Percentiles rank a stretch among this genome's conserved stretches.
phyloP scores from a whole-genome alignment of 2,797 vertebrate species.

The Kryptopterus vitreolus region DNA sequence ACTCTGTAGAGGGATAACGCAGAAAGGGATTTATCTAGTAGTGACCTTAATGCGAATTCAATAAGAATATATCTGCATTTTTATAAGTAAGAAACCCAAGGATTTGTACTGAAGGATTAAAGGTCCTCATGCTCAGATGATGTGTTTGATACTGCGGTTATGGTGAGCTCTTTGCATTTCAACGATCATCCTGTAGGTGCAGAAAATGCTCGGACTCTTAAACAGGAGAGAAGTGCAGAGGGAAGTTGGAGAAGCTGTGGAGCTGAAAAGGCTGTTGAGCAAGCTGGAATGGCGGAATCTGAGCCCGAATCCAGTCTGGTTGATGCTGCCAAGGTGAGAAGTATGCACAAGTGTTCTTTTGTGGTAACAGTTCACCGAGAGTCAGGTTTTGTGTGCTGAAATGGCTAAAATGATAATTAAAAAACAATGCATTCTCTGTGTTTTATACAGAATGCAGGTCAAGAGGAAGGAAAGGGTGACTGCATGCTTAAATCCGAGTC shows the following conservation, averaged over 20 bases:
- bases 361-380: background rate
- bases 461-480: conserved; percentile 61
- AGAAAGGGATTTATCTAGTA: background rate
- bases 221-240: conserved; percentile 65
- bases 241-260: conserved; percentile 57
- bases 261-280: conserved; percentile 46
- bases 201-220: conserved; percentile 63
- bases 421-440: background rate
- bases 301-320: conserved; percentile 34
- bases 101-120: too few species aligned
- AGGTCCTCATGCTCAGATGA: background rate
- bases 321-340: conserved; percentile 54
- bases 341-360: background rate
- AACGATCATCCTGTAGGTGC: conserved; percentile 18
- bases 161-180: conserved; percentile 1
- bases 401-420: too few species aligned
- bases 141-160: background rate
- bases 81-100: background rate
- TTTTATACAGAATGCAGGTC: conserved; percentile 54
- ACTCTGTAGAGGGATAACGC: background rate
- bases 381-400: background rate
- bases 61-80: background rate
- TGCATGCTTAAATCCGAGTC: conserved; percentile 69
- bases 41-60: background rate
- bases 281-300: conserved; percentile 29